Evolutionary conservation across 2,888 invertebrate genomes (phyloP).

Genomic region (Scaeva pyrastri): DNA sequence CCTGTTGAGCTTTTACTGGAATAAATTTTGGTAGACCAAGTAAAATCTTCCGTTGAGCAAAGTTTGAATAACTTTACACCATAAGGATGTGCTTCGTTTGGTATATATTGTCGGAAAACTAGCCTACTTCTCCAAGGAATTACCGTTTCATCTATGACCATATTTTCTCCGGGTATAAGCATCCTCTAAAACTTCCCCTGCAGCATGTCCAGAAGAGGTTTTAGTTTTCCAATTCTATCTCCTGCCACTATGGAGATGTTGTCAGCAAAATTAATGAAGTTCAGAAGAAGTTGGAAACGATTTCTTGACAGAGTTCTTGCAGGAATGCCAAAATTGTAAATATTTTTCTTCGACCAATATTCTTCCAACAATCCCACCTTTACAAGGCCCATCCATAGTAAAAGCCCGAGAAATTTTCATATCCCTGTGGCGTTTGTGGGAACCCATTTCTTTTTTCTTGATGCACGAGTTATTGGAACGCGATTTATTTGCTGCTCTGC

Average conservation of each 20-base stretch:
- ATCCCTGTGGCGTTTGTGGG: slow-evolving; percentile 47
- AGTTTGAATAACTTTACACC: slow-evolving; percentile 63
- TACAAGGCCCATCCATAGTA: slow-evolving; percentile 72
- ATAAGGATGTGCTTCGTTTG: slow-evolving; percentile 65
- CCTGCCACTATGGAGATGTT: too few relatives aligned
- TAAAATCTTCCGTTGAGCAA: slow-evolving; percentile 52
- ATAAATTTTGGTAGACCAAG: slow-evolving; percentile 58
- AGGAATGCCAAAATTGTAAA: too few relatives aligned
- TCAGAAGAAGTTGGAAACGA: too few relatives aligned
- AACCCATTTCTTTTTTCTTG: slow-evolving; percentile 46
- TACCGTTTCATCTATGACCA: slow-evolving; percentile 66
- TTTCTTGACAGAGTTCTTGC: slow-evolving; percentile 59
- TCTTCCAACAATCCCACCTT: too few relatives aligned
- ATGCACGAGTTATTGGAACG: slow-evolving; percentile 13
- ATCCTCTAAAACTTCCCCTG: too few relatives aligned
- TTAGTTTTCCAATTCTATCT: too few relatives aligned
- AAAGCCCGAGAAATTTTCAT: slow-evolving; percentile 61
- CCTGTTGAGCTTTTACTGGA: slow-evolving; percentile 52
- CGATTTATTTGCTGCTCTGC: slow-evolving; percentile 16
- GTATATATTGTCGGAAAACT: slow-evolving; percentile 69
- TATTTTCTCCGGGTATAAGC: slow-evolving; percentile 27
- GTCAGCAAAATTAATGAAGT: too few relatives aligned
- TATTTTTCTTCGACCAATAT: too few relatives aligned
- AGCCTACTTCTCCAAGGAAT: slow-evolving; percentile 69
- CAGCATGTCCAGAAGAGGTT: slow-evolving; percentile 25